Base-by-base conservation (phyloP, 2,113 vertebrate genomes). In the Embiotoca jacksoni region DNA sequence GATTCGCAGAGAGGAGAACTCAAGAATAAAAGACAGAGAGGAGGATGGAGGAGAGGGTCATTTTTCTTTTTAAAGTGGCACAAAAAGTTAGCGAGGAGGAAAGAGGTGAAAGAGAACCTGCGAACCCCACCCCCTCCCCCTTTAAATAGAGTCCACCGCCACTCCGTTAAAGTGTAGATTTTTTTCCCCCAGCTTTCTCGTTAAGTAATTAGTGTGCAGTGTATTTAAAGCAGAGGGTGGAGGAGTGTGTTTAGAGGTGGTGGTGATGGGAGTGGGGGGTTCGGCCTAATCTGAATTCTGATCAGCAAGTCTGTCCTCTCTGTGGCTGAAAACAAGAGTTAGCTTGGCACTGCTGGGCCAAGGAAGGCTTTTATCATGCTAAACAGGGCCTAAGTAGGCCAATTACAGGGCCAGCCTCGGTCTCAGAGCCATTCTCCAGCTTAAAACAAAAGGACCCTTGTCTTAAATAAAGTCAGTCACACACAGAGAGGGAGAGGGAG, bases 331-430 rank as follows among this genome's bases (percentile, higher is more conserved):
- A 89, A 97, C 96, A 97, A 97, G 96, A 97, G 97, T 90, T 85
- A 82, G 96, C 95, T 96, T 96, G 96, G 96, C 94, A 92, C 94
- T 95, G 96, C 94, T 93, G 93, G 95, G 95, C 96, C 95, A 93
- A 80, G 78, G 94, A 92, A 92, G 94, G 94, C 94, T 94, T 97
- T 99, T 98, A 96, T 98, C 94, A 99, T 99, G 97, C 97, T 98
- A 98, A 99, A 94, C 93, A 96, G 95, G 89, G 80, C 93, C 97
- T 97, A 97, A 99, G 97, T 97, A 95, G 97, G 95, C 97, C 96
- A 98, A 98, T 98, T 99, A 98, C 95, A 96, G 94, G 87, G 94
- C 95, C 94, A 90, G 95, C 94, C 94, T 94, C 93, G 92, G 95
- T 93, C 96, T 94, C 94, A 89, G 93, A 93, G 95, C 95, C 92